Percentiles rank a stretch among this genome's conserved stretches.
Conservation (phyloP, 1,140 invertebrate genomes). For the Frieseomelitta varia region DNA sequence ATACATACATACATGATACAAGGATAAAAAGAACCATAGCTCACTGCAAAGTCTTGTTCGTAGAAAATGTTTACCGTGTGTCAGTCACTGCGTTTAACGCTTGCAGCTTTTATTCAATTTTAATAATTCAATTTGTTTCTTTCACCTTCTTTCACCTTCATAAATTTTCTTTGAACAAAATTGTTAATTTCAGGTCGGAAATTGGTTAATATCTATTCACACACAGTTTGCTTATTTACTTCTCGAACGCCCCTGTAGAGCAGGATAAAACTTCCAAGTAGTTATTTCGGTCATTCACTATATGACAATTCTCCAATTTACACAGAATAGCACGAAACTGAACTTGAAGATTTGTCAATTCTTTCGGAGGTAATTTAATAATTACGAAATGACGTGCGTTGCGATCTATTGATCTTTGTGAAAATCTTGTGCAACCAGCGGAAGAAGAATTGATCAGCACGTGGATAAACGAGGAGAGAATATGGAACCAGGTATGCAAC, state of each 20-base stretch:
- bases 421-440: background rate
- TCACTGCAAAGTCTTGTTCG: background rate
- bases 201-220: background rate
- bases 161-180: background rate
- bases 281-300: background rate
- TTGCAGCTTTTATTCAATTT: background rate
- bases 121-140: no score
- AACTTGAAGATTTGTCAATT: background rate
- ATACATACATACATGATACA: no score
- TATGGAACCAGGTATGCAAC: background rate
- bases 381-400: background rate
- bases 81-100: no score
- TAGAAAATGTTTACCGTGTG: no score
- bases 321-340: no score
- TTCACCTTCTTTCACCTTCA: no score
- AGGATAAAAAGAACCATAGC: background rate
- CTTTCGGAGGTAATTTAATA: background rate
- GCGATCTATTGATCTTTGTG: no score
- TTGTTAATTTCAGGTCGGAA: no score
- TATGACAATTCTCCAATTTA: constrained; percentile 7
- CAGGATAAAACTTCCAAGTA: background rate
- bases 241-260: background rate
- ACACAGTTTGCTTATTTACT: background rate
- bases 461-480: background rate
- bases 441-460: background rate